Evolutionary conservation across 1,140 invertebrate species (phyloP), one percentile per base, ranked within the genome.

Genomic region (Catajapyx aquilonaris): DNA sequence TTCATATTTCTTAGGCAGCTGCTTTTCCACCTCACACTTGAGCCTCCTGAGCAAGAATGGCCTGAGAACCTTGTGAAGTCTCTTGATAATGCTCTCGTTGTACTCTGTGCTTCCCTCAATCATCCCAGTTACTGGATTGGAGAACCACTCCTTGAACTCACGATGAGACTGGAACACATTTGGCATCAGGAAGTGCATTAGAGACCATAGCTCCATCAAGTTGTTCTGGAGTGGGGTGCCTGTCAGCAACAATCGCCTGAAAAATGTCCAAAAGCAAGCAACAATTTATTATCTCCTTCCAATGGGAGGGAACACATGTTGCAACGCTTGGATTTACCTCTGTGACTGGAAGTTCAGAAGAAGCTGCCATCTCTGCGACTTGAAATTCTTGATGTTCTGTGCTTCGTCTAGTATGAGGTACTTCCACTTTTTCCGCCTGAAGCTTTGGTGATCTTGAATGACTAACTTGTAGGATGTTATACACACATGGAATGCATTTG

Each of bases 101-200:
- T 88, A 90, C 56, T 95, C 88, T 43, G 77, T 76, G 53, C 79
- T 86, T 39, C 91, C 94, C 61, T 96, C 94, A 43, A 95, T 88
- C 85, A 97, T 98, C 37, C 88, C 88, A 37, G 86, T 90, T 15
- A 97, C 78, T 1, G 95, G 93, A 63, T 94, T 94, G 33, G 84
- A 86, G 66, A 99, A 99, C 94, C 94, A 98, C 59, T 97, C 91
- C 56, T 91, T 88, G 50, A 86, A 96, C 58, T 97, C 88, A 34
- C 76, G 67, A 60, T 98, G 93, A 16, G 91, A 97, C 48, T 91
- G 83, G 65, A 99, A 99, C 39, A 99, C 84, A 61, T 93, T 78
- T 31, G 95, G 95, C 95, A 99, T 98, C 5, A 99, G 68, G 62
- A 99, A 99, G 64, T 99, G 94, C 90, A 99, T 95, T 10, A 99